Evolutionary conservation across 2,797 vertebrate genomes (phyloP), one percentile per base, ranked within the genome.

Genomic region (Helicolenus hilgendorfi): DNA sequence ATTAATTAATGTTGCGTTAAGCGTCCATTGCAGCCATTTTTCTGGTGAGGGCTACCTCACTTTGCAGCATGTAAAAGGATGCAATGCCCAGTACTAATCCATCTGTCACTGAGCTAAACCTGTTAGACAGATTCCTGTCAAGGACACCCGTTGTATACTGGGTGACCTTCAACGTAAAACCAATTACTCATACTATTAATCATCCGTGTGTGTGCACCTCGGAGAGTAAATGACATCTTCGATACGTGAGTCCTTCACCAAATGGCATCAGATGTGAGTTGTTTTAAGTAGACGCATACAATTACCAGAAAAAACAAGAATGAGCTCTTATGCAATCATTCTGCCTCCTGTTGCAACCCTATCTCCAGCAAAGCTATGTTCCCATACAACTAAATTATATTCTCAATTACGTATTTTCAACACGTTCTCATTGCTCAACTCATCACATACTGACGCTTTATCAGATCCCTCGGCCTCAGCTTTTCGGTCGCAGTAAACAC

Each of bases 111-210:
- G 20, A 59, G 64, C 67, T 31, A 60, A 84, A 26, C 63, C 77
- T 80, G 58, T 72, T 2, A 22, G 59, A 88, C 55, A 14, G 29
- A 58, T 27, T 62, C 29, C 31, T 18, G 49, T 82, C 62, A 90
- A 29, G 86, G 82, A 78, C 79, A 60, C 18, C 14, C 2, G 0
- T 18, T 31, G 29, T 71, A 27, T 56, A 20, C 60, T 13, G 27
- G 15, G 5, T 64, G 60, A 79, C 72, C 77, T 83, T 89, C n/a
- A 85, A 62, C 24, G 22, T 38, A 26, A 79, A 90, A 80, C 49
- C 64, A 84, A 77, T 85, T 79, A 86, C 69, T 79, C 35, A 68
- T 22, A 55, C 38, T 70, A 58, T 81, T 81, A 85, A 69, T 81
- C 60, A 49, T 22, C n/a, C 38, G 11, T 2, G 8, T 35, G 62